phyloP scores from a whole-genome alignment of 2,113 vertebrate genomes.

The Cryptomyrus ogoouensis region DNA sequence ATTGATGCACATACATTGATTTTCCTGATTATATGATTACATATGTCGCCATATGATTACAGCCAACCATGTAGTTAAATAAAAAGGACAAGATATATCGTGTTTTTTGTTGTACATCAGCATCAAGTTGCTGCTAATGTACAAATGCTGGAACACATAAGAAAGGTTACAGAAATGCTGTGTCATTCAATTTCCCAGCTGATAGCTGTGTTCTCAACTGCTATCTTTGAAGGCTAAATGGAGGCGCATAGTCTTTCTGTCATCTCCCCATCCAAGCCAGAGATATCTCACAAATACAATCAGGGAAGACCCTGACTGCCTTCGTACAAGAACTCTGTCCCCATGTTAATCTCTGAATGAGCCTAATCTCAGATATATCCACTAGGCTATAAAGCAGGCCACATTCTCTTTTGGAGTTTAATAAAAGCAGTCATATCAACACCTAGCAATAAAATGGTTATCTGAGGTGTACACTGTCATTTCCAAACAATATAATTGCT shows the following conservation, averaged over 20 bases:
- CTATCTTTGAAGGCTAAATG: neutral
- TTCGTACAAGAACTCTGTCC: neutral
- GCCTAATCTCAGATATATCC: neutral
- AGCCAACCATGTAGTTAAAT: neutral
- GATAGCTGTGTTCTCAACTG: neutral
- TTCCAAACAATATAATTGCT: neutral
- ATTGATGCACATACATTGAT: neutral
- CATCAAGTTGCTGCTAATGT: conserved; percentile 25
- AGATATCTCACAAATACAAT: neutral
- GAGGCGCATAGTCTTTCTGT: neutral
- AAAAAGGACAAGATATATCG: neutral
- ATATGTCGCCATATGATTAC: neutral
- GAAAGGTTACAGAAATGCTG: neutral
- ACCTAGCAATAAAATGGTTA: neutral
- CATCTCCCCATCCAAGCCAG: neutral
- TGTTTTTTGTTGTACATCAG: neutral
- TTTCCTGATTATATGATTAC: neutral
- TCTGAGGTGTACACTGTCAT: neutral
- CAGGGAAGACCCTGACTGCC: neutral
- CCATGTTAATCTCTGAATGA: neutral
- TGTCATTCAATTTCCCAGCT: neutral
- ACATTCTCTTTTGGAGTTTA: neutral
- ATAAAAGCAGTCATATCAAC: neutral
- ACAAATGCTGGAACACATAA: conserved; percentile 38
- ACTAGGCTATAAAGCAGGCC: neutral